phyloP scores from a whole-genome alignment of 2,113 vertebrate species.

The Brachypodius melanocephalos region DNA sequence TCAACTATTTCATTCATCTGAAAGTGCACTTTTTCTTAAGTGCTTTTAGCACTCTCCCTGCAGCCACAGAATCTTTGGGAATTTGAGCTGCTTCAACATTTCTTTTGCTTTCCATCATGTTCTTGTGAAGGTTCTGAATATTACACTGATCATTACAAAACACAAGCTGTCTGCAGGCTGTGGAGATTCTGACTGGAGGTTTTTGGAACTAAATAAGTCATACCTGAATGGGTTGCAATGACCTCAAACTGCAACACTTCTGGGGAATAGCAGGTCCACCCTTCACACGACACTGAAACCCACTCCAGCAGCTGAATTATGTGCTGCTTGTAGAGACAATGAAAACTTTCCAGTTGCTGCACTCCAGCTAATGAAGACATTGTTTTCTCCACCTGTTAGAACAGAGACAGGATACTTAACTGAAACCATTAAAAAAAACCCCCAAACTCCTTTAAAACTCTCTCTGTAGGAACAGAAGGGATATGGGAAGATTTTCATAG shows the following conservation, averaged over 20 bases:
- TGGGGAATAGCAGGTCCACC: slow-evolving; percentile 80
- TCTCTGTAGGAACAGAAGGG: neutral
- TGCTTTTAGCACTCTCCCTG: neutral
- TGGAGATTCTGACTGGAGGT: neutral
- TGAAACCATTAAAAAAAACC: neutral
- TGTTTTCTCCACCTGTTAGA: slow-evolving; percentile 78
- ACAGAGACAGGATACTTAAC: neutral
- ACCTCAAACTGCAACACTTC: slow-evolving; percentile 83
- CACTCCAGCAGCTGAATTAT: slow-evolving; percentile 80
- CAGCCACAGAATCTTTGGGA: neutral
- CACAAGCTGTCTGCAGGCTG: neutral
- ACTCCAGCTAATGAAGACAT: slow-evolving; percentile 74
- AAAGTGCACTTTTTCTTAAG: neutral
- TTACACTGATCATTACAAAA: neutral
- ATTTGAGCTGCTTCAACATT: neutral
- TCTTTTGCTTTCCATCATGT: neutral
- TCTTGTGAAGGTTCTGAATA: neutral
- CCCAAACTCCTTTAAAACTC: neutral
- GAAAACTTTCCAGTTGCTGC: slow-evolving; percentile 63
- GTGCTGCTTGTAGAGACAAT: slow-evolving; percentile 81
- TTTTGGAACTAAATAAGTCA: neutral
- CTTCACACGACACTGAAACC: slow-evolving; percentile 73
- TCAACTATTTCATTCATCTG: neutral
- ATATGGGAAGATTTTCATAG: neutral
- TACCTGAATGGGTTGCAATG: slow-evolving; percentile 85